Conservation (phyloP, 2,888 invertebrate genomes). For the Plagodis pulveraria region DNA sequence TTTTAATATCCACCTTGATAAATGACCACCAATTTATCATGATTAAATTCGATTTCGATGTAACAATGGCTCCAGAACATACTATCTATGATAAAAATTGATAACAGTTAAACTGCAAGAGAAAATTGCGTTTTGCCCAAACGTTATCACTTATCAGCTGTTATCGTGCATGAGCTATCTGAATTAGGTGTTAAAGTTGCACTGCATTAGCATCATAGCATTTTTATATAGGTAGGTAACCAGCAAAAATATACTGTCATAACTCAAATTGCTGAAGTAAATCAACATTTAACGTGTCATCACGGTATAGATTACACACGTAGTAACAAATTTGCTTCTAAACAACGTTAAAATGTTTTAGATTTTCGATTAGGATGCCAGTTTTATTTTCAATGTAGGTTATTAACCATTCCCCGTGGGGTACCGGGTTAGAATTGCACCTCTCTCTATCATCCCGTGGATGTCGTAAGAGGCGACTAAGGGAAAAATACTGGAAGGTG, state of each 20-base stretch:
- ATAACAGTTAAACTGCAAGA: constrained; percentile 39
- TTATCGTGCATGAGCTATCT: constrained; percentile 28
- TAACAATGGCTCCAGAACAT: constrained; percentile 32
- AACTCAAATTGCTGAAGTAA: too few relatives aligned
- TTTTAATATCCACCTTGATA: constrained; percentile 42
- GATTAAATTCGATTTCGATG: constrained; percentile 27
- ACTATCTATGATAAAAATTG: constrained; percentile 35
- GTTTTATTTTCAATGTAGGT: constrained; percentile 46
- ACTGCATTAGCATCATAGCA: background rate
- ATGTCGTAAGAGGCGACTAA: too few relatives aligned
- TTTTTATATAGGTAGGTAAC: background rate
- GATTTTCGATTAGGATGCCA: constrained; percentile 40
- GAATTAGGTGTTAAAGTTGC: constrained; percentile 25
- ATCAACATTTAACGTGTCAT: too few relatives aligned
- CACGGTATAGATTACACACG: too few relatives aligned
- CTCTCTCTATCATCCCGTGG: too few relatives aligned
- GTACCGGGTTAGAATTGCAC: too few relatives aligned
- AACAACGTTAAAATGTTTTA: constrained; percentile 24
- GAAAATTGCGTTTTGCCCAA: constrained; percentile 35
- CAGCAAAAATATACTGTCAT: too few relatives aligned
- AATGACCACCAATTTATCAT: constrained; percentile 40
- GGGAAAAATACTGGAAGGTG: too few relatives aligned
- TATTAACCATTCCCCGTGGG: too few relatives aligned
- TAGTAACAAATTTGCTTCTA: too few relatives aligned
- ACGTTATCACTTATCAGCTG: constrained; percentile 37